phyloP scores from a whole-genome alignment of 2,797 vertebrate genomes.

The Dermochelys coriacea region DNA sequence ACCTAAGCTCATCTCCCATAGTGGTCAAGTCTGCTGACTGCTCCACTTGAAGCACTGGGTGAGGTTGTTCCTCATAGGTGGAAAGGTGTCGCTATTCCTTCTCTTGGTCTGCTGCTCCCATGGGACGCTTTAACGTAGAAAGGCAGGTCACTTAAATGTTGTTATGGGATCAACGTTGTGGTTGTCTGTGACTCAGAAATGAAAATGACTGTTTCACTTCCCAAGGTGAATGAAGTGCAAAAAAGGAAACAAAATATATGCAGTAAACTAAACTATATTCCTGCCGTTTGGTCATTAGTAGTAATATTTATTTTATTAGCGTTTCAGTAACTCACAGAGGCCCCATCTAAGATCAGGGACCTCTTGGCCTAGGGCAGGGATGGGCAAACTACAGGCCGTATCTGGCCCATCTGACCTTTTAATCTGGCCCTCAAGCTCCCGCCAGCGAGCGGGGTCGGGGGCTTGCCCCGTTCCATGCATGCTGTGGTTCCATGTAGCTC shows the following conservation, averaged over 20 bases:
- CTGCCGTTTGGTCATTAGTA: neutral
- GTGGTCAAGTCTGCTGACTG: no score
- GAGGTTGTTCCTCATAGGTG: neutral
- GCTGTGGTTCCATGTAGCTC: no score
- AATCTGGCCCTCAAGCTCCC: no score
- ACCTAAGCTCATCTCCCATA: neutral
- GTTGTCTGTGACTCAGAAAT: neutral
- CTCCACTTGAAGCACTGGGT: no score
- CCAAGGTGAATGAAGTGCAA: accelerated
- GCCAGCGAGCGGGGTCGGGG: no score
- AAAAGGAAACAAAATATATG: neutral
- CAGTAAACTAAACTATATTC: neutral
- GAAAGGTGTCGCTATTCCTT: neutral
- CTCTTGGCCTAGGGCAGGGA: neutral
- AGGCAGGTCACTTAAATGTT: neutral
- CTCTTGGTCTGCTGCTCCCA: neutral
- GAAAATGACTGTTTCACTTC: neutral
- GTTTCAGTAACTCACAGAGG: neutral
- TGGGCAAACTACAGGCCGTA: no score
- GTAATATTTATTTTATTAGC: neutral
- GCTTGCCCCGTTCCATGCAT: no score
- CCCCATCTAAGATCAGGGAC: neutral
- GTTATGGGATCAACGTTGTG: neutral
- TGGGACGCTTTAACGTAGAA: accelerated
- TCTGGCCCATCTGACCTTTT: no score